phyloP scores from a whole-genome alignment of 2,888 invertebrate species.

The Caenorhabditis panamensis region DNA sequence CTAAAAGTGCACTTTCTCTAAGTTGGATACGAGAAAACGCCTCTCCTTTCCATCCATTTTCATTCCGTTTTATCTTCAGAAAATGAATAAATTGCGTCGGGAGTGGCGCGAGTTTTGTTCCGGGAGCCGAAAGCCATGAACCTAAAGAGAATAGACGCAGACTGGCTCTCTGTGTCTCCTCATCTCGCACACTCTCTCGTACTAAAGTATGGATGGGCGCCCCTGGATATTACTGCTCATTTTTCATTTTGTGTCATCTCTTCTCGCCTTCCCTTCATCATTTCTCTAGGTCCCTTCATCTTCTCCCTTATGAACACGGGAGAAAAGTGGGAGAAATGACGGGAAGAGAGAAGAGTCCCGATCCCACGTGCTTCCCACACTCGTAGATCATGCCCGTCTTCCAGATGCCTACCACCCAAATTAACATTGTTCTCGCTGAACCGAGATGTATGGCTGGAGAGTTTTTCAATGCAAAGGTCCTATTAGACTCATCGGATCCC shows the following conservation, averaged over 20 bases:
- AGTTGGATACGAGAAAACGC: no score
- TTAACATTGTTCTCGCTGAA: constrained; percentile 77
- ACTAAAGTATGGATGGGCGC: constrained; percentile 44
- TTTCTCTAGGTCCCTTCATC: constrained; percentile 16
- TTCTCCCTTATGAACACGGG: constrained; percentile 20
- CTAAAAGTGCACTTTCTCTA: no score
- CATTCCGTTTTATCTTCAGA: constrained; percentile 5
- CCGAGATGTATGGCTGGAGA: constrained; percentile 78
- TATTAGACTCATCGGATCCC: constrained; percentile 78
- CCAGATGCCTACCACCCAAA: constrained; percentile 80
- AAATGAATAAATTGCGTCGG: constrained; percentile 44
- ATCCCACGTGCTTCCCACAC: neutral
- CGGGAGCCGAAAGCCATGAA: constrained; percentile 2
- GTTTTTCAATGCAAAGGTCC: constrained; percentile 73
- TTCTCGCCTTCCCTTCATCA: constrained; percentile 28
- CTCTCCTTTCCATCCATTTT: constrained; percentile 1
- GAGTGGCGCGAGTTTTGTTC: constrained; percentile 32
- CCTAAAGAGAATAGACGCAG: constrained; percentile 25
- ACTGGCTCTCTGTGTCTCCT: neutral
- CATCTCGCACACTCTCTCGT: constrained; percentile 22
- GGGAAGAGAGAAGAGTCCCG: neutral
- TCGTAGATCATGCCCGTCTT: constrained; percentile 43
- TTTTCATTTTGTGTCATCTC: constrained; percentile 56
- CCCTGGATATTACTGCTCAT: constrained; percentile 52
- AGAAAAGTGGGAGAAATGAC: constrained; percentile 26